Evolutionary conservation across 2,113 vertebrate genomes (phyloP), one percentile per base, ranked within the genome.

Genomic region (Pelodiscus sinensis): DNA sequence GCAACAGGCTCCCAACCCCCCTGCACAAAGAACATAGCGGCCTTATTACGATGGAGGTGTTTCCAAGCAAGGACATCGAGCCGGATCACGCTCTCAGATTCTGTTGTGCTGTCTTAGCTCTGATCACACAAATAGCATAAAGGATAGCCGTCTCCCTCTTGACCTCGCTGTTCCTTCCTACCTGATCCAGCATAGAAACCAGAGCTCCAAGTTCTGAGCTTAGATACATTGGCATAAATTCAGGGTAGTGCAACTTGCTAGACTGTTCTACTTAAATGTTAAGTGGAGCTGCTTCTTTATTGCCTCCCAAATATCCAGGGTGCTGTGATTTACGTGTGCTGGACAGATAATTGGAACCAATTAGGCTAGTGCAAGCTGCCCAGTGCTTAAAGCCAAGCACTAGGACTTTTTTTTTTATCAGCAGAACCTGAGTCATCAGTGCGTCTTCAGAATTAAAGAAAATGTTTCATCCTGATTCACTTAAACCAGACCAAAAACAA

Each of bases 201-300:
- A 52, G 87, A 73, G 62, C 14, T 1, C 27, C 54, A 73, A 55
- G 50, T 62, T 2, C 78, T 9, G 84, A 29, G 0, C 31, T 2
- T 78, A 65, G 18, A 31, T 35, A 73, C 65, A 7, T 68, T 24
- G 12, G 1, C 12, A 51, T 22, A 1, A 12, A 75, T 44, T 0
- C 84, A 73, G 58, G 19, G 27, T 44, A 8, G 0, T 56, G 2
- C 57, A 79, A 10, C 80, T 82, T 80, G 2, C 82, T 75, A 11
- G 16, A 65, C 21, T 18, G 13, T 62, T 38, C 1, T 0, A 12
- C 84, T 55, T 3, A 7, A 16, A 68, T 4, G 25, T 73, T 13
- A 6, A 25, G 8, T 1, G 56, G 9, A 50, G 68, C 52, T 2
- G 31, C 68, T 88, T 25, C 2, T 4, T 35, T 31, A 0, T 14